phyloP scores from a whole-genome alignment of 1,140 invertebrate genomes.

The Anastatus disparis region DNA sequence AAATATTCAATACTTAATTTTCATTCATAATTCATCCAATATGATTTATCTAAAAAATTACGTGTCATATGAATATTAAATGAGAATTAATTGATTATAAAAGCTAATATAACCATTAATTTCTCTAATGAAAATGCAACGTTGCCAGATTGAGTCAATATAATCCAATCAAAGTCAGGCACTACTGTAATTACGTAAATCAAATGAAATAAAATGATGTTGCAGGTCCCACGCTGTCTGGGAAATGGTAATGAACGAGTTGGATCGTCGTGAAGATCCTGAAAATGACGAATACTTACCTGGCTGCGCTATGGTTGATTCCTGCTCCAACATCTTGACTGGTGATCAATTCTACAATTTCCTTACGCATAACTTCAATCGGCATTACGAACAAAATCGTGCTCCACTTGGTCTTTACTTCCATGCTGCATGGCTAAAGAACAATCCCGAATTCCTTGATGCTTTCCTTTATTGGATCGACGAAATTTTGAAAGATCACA shows the following conservation, averaged over 20 bases:
- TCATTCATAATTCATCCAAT: no score
- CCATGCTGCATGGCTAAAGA: slow-evolving; percentile 95
- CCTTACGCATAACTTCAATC: slow-evolving; percentile 94
- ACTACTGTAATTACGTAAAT: no score
- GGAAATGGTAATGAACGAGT: slow-evolving; percentile 98
- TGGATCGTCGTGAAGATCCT: slow-evolving; percentile 92
- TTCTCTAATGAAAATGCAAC: no score
- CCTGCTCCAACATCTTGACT: slow-evolving; percentile 91
- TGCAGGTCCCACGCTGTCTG: slow-evolving; percentile 83
- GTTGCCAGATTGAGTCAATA: no score
- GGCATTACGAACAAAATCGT: slow-evolving; percentile 93
- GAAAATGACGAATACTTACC: slow-evolving; percentile 91
- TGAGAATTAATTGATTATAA: no score
- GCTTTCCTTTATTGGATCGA: slow-evolving; percentile 96
- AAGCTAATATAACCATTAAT: no score
- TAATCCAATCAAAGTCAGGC: no score
- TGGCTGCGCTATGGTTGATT: slow-evolving; percentile 96
- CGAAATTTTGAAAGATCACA: slow-evolving; percentile 86
- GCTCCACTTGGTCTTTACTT: slow-evolving; percentile 94
- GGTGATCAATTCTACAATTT: slow-evolving; percentile 97
- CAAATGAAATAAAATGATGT: slow-evolving; percentile 39
- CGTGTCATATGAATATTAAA: no score
- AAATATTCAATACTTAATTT: no score
- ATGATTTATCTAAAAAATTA: no score
- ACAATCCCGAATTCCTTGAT: slow-evolving; percentile 93